Base-by-base conservation (phyloP, 2,888 invertebrate genomes). In the Girardia tigrina region DNA sequence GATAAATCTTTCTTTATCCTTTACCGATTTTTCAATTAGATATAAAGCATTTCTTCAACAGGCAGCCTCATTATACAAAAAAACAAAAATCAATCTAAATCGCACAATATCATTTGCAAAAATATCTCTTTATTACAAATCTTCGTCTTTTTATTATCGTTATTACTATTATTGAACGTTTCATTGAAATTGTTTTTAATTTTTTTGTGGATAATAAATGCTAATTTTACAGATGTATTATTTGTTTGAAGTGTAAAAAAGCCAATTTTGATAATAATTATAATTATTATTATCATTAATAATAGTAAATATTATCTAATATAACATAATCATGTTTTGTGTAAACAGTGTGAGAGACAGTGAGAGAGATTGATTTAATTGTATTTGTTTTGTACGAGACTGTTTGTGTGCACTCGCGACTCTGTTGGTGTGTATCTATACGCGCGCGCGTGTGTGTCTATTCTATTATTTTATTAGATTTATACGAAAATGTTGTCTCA, bases 31-130 rank as follows among this genome's bases (percentile, higher is more conserved):
- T n/a, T n/a, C n/a, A n/a, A n/a, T n/a, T n/a, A n/a, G n/a, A n/a
- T n/a, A n/a, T n/a, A n/a, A n/a, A 56, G 56, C 56, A 56, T 56
- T 56, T 56, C 56, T n/a, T 56, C 56, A 56, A 56, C 56, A 56
- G 56, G 56, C 56, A 56, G 56, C 56, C 56, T 56, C 56, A 56
- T 56, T 56, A 12, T 12, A 20, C 8, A 12, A 12, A 36, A 12
- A 12, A 56, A 20, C 23, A 56, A 8, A n/a, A 23, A n/a, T 20
- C 56, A 56, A 36, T 12, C 8, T 12, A 56, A 20, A 56, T 56
- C 56, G 56, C 56, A 56, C n/a, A 56, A 16, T 56, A 56, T 56
- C 56, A 23, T n/a, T 56, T 56, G 23, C 23, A n/a, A n/a, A n/a
- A n/a, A n/a, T n/a, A n/a, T n/a, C n/a, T n/a, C n/a, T n/a, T n/a